These are phyloP conservation scores for Chaetodon trifascialis DNA, from an alignment of 2,113 vertebrate species.

Conservation along the genomic window DNA sequence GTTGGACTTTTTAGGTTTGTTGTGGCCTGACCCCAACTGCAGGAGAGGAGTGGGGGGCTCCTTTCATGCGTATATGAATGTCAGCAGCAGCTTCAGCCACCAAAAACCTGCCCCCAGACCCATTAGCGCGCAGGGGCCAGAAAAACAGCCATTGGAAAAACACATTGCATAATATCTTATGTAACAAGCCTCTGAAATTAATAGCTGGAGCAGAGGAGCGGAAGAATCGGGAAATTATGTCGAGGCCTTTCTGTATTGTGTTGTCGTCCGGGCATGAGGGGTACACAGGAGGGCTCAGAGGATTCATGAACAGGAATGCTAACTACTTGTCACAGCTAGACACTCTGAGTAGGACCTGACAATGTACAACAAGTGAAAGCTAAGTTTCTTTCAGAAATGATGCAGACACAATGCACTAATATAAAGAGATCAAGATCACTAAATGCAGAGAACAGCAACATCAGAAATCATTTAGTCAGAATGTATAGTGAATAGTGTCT, in stretches of 20 bases:
- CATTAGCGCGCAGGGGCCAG: constrained; percentile 48
- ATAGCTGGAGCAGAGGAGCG: constrained; percentile 56
- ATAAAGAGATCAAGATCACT: neutral
- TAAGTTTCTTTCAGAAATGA: neutral
- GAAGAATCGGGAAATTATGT: constrained; percentile 75
- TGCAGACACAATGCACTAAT: too few species aligned
- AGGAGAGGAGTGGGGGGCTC: constrained; percentile 29
- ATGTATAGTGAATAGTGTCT: neutral
- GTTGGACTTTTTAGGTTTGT: constrained; percentile 63
- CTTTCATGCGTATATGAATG: constrained; percentile 61
- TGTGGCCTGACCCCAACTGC: constrained; percentile 28
- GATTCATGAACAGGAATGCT: neutral
- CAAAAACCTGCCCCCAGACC: constrained; percentile 52
- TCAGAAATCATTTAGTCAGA: neutral
- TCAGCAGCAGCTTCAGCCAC: constrained; percentile 54
- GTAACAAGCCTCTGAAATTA: constrained; percentile 69
- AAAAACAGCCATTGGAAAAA: constrained; percentile 63
- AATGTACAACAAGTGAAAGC: neutral
- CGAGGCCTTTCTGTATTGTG: constrained; percentile 65
- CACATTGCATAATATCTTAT: constrained; percentile 75
- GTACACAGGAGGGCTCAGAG: constrained; percentile 39
- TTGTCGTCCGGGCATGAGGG: constrained; percentile 41
- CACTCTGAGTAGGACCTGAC: neutral
- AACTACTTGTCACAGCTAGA: neutral
- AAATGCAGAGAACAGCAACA: neutral